Evolutionary conservation across 1,140 invertebrate genomes (phyloP), one percentile per base, ranked within the genome.

Genomic region (Pygmarrhopalites habei): DNA sequence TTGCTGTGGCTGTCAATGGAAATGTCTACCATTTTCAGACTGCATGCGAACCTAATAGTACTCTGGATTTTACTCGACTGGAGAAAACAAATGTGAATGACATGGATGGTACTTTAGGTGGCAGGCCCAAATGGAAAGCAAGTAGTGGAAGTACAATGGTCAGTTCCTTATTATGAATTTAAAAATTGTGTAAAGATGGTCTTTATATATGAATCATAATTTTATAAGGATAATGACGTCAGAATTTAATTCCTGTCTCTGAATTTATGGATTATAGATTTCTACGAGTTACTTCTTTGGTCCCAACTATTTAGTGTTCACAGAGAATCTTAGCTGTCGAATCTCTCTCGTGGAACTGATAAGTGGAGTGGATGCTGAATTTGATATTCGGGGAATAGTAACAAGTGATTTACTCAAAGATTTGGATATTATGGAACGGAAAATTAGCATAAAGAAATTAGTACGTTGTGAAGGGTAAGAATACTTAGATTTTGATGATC

Each of bases 391-490:
- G 19, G 5, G 28, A 17, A 26, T 15, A 23, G 28, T 52, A 15
- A 14, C 7, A 5, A 55, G 2, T 21, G 26, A 14, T 1, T 55
- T 29, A 26, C 3, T 17, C n/a, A 21, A 28, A 19, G 5, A 1
- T 5, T 1, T 2, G 7, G 52, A n/a, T n/a, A n/a, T n/a, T n/a
- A n/a, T n/a, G n/a, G n/a, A n/a, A n/a, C n/a, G 39, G n/a, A 30
- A 55, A 2, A 25, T 39, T 25, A 15, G 14, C 2, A 26, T 64
- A 4, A 59, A 51, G 28, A 66, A 66, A 53, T 1, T 66, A 5
- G 47, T 28, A 14, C 35, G 28, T 35, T 62, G 29, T 53, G 60
- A 66, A 52, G 65, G 65, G 65, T 66, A 62, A 25, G n/a, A 10
- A n/a, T 39, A 55, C 29, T 5, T 32, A 10, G n/a, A 28, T 51